phyloP scores from a whole-genome alignment of 2,888 invertebrate species.

The Xylophagus ater region DNA sequence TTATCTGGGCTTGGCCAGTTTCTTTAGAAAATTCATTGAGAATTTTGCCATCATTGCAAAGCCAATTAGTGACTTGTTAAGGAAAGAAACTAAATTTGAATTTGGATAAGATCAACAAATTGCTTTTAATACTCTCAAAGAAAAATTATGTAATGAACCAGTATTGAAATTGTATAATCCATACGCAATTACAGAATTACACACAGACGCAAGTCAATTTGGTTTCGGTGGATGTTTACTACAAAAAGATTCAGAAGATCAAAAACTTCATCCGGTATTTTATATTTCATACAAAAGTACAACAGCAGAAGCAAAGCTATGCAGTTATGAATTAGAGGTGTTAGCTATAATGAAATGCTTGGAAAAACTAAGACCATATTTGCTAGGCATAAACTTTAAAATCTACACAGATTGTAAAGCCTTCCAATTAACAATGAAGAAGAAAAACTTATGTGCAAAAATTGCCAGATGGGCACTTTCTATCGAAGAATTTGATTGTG shows the following conservation, averaged over 20 bases:
- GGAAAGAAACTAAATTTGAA: conserved; percentile 9
- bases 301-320: conserved; percentile 19
- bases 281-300: conserved; percentile 23
- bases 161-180: conserved; percentile 24
- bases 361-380: conserved; percentile 19
- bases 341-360: conserved; percentile 20
- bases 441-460: conserved; percentile 22
- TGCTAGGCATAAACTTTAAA: conserved; percentile 21
- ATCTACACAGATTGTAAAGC: conserved; percentile 25
- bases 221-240: conserved; percentile 23
- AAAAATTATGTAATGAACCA: conserved; percentile 11
- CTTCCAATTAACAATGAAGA: conserved; percentile 21
- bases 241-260: conserved; percentile 17
- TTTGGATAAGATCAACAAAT: conserved; percentile 23
- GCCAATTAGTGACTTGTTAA: conserved; percentile 23
- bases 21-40: conserved; percentile 29
- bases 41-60: conserved; percentile 26
- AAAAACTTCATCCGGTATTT: conserved; percentile 21
- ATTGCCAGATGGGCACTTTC: conserved; percentile 24
- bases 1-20: conserved; percentile 28
- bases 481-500: conserved; percentile 8
- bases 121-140: conserved; percentile 11
- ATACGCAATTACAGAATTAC: conserved; percentile 20
- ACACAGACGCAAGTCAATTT: conserved; percentile 23
- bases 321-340: conserved; percentile 27